These are phyloP conservation scores for Motacilla alba DNA, from an alignment of 2,113 vertebrate genomes.

Conservation along the genomic window DNA sequence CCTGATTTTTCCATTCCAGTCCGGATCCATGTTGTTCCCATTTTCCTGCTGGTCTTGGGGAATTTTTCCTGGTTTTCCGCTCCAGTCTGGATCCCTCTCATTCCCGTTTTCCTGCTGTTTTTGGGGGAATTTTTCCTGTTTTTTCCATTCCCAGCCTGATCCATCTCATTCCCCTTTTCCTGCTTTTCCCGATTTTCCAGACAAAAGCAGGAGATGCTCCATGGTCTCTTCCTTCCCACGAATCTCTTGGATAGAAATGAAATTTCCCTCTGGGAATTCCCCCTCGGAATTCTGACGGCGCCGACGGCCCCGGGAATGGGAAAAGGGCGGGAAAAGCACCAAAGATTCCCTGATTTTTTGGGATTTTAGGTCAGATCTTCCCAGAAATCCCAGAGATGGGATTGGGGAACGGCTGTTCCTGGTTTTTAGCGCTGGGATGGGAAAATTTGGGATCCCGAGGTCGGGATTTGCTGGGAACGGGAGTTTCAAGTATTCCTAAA, in stretches of 20 bases:
- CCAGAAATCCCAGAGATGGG: neutral
- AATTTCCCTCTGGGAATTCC: neutral
- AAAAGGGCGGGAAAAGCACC: neutral
- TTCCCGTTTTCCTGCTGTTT: neutral
- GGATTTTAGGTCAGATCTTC: neutral
- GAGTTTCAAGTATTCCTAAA: conserved; percentile 58
- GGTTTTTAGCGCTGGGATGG: neutral
- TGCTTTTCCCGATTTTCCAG: neutral
- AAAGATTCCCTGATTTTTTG: neutral
- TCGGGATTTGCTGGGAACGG: conserved; percentile 18
- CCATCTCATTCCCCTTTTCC: neutral
- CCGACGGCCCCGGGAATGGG: rapidly evolving
- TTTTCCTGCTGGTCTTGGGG: neutral
- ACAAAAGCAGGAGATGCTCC: neutral
- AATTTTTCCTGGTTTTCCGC: neutral
- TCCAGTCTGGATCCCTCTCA: neutral
- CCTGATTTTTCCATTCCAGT: too few species aligned
- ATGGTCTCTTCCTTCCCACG: neutral
- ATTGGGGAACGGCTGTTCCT: neutral
- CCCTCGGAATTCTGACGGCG: neutral
- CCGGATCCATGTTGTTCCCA: too few species aligned
- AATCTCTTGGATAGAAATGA: neutral
- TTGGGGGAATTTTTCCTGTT: neutral
- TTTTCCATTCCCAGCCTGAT: neutral
- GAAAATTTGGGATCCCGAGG: neutral